These are phyloP conservation scores for Falco peregrinus DNA, from an alignment of 2,797 vertebrate genomes.

Conservation along the genomic window DNA sequence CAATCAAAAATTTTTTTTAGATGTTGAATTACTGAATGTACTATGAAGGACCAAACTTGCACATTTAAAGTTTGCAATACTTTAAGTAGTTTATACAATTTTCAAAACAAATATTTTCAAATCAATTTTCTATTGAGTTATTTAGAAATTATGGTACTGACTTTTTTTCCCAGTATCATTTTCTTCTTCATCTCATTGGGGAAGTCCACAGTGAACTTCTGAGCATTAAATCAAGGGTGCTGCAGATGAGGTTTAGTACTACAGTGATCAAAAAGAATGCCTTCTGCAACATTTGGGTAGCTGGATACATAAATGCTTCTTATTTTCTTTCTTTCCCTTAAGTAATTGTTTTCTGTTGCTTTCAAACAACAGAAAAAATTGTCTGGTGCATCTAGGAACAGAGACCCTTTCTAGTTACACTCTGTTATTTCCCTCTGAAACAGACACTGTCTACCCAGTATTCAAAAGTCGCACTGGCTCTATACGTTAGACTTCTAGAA, in stretches of 20 bases:
- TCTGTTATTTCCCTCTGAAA: not conserved
- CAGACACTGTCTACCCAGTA: not conserved
- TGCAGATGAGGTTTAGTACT: not conserved
- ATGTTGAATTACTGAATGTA: not conserved
- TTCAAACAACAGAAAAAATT: not conserved
- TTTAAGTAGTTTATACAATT: not conserved
- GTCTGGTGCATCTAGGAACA: not conserved
- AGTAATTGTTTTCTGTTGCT: not conserved
- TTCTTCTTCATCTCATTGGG: not conserved
- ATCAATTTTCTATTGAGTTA: not conserved
- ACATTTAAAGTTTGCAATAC: fast-evolving
- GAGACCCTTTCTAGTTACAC: not conserved
- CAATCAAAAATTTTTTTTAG: not conserved
- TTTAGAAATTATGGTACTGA: not conserved
- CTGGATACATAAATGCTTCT: not conserved
- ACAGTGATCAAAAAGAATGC: not conserved
- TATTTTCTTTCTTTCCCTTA: not conserved
- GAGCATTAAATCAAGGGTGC: not conserved
- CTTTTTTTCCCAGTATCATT: not conserved
- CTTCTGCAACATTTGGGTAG: not conserved
- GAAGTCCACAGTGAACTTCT: not conserved
- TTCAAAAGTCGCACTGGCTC: not conserved
- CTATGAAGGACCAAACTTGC: not conserved
- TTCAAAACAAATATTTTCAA: not conserved
- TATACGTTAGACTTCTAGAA: not conserved